Conservation (phyloP, 2,888 invertebrate genomes). For the Tachina grossa region DNA sequence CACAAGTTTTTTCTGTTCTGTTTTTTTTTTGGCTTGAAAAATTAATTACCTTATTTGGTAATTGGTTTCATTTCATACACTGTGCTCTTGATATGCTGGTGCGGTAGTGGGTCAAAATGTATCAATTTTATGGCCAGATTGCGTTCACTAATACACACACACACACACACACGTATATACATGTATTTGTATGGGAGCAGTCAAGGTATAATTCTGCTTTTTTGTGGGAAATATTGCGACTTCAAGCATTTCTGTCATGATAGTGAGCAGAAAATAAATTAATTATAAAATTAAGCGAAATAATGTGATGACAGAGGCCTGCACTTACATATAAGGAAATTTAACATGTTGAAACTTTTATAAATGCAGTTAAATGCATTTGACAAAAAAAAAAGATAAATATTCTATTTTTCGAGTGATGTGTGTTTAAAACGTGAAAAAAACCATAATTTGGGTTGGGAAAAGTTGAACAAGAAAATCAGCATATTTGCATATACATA, state of each 20-base stretch:
- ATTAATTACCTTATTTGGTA: slow-evolving; percentile 60
- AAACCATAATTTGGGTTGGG: neutral
- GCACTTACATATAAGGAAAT: slow-evolving; percentile 5
- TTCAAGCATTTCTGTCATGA: slow-evolving; percentile 21
- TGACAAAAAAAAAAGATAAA: neutral
- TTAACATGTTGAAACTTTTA: neutral
- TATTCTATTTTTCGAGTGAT: neutral
- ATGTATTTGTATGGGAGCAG: neutral
- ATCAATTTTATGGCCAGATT: slow-evolving; percentile 45
- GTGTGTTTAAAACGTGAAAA: too few species aligned
- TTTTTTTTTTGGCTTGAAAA: slow-evolving; percentile 5
- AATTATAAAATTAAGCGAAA: slow-evolving; percentile 21
- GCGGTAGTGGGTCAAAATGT: slow-evolving; percentile 47
- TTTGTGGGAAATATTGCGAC: slow-evolving; percentile 31
- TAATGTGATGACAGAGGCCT: neutral
- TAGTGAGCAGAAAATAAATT: slow-evolving; percentile 31
- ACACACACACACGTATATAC: too few species aligned
- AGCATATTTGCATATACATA: too few species aligned
- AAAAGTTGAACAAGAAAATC: too few species aligned
- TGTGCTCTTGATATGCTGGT: slow-evolving; percentile 42
- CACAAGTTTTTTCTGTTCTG: neutral
- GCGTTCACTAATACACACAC: neutral
- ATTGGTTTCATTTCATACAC: slow-evolving; percentile 13
- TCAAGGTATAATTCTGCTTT: slow-evolving; percentile 41
- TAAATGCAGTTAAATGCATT: neutral